Evolutionary conservation across 2,113 vertebrate species (phyloP), one percentile per base, ranked within the genome.

Genomic region (Zingel zingel): DNA sequence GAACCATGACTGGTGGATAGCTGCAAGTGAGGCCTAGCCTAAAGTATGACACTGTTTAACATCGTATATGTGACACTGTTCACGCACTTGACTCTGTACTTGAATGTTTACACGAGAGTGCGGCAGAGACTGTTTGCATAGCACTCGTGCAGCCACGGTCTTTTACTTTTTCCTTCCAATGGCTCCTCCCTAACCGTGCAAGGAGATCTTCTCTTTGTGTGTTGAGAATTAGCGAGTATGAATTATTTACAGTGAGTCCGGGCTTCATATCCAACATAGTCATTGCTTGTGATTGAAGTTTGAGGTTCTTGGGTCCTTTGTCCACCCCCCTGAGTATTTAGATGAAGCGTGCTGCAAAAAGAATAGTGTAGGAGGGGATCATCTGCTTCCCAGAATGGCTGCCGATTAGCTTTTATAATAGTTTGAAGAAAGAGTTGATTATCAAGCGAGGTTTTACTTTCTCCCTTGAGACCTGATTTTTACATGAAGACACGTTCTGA

Each of bases 211-310:
- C 47, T 69, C 74, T 88, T 86, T 83, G 62, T 68, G 73, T 36
- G 27, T 21, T 14, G 56, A 78, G 82, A 85, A 91, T 92, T 89
- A 86, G 65, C 2, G 50, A 67, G 78, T 85, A 84, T 90, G 79
- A 90, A 90, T 93, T 89, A 89, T 93, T 88, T 85, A 91, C 80
- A 84, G 69, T 71, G 16, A 84, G 69, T 74, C 18, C 0, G 18
- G 64, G 72, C 79, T 79, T 91, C 71, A 59, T 89, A 59, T 85
- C 86, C 85, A 86, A 79, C 89, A 82, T 81, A 89, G 86, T 80
- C 69, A 77, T 58, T 76, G 83, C 83, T 90, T 82, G 70, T 53
- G 87, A 81, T 88, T 89, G 80, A 86, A 92, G 85, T 82, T 77
- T 67, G 73, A 83, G 79, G 88, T 92, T 85, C 76, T 80, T 30